Evolutionary conservation across 2,888 invertebrate genomes (phyloP).

Genomic region (Calliphora vomitoria): DNA sequence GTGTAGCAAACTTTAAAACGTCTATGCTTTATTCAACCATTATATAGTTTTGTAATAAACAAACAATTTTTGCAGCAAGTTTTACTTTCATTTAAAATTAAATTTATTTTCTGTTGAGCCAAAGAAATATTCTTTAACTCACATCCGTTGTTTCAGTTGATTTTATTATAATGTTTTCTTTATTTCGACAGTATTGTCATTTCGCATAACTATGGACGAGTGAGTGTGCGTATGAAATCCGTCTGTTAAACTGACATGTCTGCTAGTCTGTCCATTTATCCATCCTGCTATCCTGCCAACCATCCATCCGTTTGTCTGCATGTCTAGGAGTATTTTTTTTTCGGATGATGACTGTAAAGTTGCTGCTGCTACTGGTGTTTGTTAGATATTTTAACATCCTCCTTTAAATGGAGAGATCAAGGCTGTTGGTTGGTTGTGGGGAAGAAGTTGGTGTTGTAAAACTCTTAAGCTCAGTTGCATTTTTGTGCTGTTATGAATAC

Average conservation of each 20-base stretch:
- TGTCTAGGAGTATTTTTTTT: conserved; percentile 24
- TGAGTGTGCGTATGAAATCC: conserved; percentile 65
- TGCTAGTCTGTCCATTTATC: conserved; percentile 49
- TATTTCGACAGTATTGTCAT: conserved; percentile 66
- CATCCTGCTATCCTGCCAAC: conserved; percentile 42
- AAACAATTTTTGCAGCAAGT: neutral
- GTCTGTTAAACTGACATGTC: conserved; percentile 67
- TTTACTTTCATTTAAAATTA: conserved; percentile 57
- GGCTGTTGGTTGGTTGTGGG: conserved; percentile 35
- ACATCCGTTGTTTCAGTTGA: conserved; percentile 2
- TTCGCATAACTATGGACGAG: conserved; percentile 50
- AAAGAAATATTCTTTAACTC: neutral
- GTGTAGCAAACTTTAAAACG: neutral
- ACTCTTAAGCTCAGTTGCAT: conserved; percentile 72
- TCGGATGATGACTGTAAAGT: conserved; percentile 57
- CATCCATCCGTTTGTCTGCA: conserved; percentile 51
- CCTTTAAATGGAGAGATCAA: conserved; percentile 18
- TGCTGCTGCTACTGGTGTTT: conserved; percentile 33
- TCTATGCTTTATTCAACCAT: too few relatives aligned
- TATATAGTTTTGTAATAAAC: neutral
- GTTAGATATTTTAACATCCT: conserved; percentile 40
- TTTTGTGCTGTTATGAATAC: conserved; percentile 73
- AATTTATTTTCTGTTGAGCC: neutral
- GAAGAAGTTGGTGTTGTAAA: conserved; percentile 9
- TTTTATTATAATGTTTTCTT: conserved; percentile 28